These are phyloP conservation scores for Malurus melanocephalus DNA, from an alignment of 2,113 vertebrate genomes.

Conservation along the genomic window DNA sequence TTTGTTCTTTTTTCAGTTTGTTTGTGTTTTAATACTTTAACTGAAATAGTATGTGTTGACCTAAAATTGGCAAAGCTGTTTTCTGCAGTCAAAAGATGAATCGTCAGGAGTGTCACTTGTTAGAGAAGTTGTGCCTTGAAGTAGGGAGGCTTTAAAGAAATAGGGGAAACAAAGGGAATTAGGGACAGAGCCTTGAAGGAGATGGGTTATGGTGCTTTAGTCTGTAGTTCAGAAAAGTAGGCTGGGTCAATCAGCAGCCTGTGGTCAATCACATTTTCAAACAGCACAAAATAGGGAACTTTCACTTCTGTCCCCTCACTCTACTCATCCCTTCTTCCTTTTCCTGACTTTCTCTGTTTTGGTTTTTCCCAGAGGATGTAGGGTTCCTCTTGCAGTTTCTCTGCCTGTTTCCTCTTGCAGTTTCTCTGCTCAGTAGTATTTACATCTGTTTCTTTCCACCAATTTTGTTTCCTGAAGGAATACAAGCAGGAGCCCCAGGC, in stretches of 20 bases:
- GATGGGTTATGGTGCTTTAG: not conserved
- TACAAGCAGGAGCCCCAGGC: not conserved
- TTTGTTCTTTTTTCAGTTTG: not conserved
- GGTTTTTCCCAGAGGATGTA: not conserved
- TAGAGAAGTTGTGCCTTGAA: not conserved
- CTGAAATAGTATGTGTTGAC: not conserved
- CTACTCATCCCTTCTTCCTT: not conserved
- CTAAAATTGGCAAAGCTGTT: not conserved
- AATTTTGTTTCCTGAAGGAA: not conserved
- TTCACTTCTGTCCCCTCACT: not conserved
- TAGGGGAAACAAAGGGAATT: not conserved
- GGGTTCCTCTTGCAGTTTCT: no score
- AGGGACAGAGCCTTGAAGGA: not conserved
- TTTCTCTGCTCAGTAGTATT: not conserved
- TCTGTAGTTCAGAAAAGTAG: not conserved
- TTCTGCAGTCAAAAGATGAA: not conserved
- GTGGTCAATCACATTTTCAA: not conserved
- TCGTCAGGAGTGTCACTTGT: accelerated
- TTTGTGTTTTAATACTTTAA: not conserved
- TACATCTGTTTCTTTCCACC: not conserved
- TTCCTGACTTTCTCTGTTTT: not conserved
- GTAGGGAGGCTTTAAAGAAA: not conserved
- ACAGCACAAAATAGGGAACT: not conserved
- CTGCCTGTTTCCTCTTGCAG: not conserved
- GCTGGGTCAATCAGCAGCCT: not conserved